phyloP scores from a whole-genome alignment of 23 tunicate genomes.

The Trididemnum clinides region DNA sequence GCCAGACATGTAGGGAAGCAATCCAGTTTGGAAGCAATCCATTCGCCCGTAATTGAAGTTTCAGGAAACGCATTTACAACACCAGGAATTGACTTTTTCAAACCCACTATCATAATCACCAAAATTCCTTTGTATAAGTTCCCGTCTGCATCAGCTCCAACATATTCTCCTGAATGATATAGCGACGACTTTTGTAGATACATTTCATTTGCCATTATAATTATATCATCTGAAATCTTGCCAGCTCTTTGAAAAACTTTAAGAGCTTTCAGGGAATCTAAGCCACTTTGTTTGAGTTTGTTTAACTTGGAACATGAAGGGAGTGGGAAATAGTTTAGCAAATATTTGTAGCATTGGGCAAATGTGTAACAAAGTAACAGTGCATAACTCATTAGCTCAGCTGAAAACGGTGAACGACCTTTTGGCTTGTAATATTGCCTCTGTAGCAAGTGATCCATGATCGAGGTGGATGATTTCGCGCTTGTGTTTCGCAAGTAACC shows the following conservation, averaged over 20 bases:
- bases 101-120: neutral
- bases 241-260: neutral
- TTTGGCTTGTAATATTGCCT: constrained; percentile 12
- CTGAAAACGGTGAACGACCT: constrained; percentile 14
- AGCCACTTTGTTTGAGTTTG: neutral
- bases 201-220: constrained; percentile 13
- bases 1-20: neutral
- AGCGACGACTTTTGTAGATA: neutral
- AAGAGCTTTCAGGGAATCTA: constrained; percentile 8
- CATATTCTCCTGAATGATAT: neutral
- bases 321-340: neutral
- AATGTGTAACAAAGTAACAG: neutral
- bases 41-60: neutral
- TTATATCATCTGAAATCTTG: neutral
- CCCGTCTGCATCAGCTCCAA: neutral
- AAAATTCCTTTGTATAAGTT: neutral
- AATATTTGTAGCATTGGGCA: constrained; percentile 8
- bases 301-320: neutral
- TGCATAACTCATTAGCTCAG: neutral
- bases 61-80: constrained; percentile 11
- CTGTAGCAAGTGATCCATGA: neutral
- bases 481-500: neutral
- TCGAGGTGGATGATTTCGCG: too few relatives aligned
- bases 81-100: neutral
- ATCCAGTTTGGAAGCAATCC: neutral